phyloP scores from a whole-genome alignment of 2,888 invertebrate species.

The Phalangium opilio region DNA sequence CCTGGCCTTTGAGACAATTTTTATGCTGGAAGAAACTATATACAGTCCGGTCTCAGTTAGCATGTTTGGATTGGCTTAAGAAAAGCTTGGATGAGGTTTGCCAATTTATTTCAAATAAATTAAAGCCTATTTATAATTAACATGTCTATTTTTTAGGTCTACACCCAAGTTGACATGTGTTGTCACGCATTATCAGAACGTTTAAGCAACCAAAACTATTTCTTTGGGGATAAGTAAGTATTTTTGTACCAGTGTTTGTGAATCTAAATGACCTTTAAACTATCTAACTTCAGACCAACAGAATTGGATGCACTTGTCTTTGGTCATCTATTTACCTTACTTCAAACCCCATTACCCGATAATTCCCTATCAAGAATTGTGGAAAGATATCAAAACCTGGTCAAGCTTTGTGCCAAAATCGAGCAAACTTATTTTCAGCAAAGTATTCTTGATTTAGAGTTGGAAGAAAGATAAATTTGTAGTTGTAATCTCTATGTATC shows the following conservation, averaged over 20 bases:
- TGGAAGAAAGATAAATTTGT: too few relatives aligned
- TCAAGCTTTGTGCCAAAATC: slow-evolving; percentile 65
- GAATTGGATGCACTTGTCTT: slow-evolving; percentile 92
- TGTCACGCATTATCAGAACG: slow-evolving; percentile 73
- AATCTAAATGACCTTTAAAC: slow-evolving; percentile 8
- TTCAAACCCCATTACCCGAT: slow-evolving; percentile 76
- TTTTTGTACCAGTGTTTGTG: background rate
- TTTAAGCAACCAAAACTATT: slow-evolving; percentile 60
- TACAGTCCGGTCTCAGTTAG: slow-evolving; percentile 46
- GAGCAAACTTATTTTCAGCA: slow-evolving; percentile 36
- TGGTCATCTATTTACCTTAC: slow-evolving; percentile 87
- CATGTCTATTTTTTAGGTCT: slow-evolving; percentile 32
- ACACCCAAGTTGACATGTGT: slow-evolving; percentile 57
- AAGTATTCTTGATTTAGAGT: background rate
- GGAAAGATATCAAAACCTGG: slow-evolving; percentile 53
- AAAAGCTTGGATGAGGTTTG: slow-evolving; percentile 58
- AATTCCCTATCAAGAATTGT: slow-evolving; percentile 64
- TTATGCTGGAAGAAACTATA: slow-evolving; percentile 60
- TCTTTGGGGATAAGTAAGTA: slow-evolving; percentile 38
- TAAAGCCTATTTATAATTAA: slow-evolving; percentile 6
- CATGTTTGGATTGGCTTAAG: slow-evolving; percentile 63
- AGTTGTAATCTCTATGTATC: too few relatives aligned
- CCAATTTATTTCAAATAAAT: background rate
- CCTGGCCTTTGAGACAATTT: slow-evolving; percentile 75
- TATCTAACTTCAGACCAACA: slow-evolving; percentile 59